Percentiles rank a stretch among this genome's conserved stretches.
Conservation (phyloP, 2,888 invertebrate genomes). For the Leptinotarsa rubiginosa region DNA sequence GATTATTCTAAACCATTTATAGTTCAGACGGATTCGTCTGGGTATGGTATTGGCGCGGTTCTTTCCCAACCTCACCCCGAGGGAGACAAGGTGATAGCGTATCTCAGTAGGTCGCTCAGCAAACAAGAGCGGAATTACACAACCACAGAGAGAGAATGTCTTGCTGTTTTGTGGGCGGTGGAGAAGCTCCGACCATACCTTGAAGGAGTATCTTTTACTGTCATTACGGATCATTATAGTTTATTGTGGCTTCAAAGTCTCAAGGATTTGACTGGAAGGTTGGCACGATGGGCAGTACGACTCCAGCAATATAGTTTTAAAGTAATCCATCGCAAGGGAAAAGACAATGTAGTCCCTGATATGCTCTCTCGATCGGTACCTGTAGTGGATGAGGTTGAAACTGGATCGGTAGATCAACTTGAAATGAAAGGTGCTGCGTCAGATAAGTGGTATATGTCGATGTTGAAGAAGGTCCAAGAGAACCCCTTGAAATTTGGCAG, state of each 20-base stretch:
- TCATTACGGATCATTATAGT: slow-evolving; percentile 41
- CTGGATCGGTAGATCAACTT: background rate
- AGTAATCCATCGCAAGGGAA: background rate
- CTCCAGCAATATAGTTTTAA: slow-evolving; percentile 34
- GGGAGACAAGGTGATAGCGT: slow-evolving; percentile 24
- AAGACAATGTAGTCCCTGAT: background rate
- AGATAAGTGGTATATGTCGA: slow-evolving; percentile 15
- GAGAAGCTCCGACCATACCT: slow-evolving; percentile 42
- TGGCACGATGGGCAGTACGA: slow-evolving; percentile 39
- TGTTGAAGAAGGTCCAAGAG: slow-evolving; percentile 7
- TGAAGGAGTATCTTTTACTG: slow-evolving; percentile 37
- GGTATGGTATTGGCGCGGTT: slow-evolving; percentile 29
- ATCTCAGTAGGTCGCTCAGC: slow-evolving; percentile 10
- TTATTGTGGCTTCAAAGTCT: slow-evolving; percentile 37
- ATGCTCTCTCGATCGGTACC: background rate
- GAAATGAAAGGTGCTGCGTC: too few species aligned
- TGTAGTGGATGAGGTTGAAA: background rate
- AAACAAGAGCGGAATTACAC: slow-evolving; percentile 21
- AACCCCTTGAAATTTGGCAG: slow-evolving; percentile 6
- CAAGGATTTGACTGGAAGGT: slow-evolving; percentile 32
- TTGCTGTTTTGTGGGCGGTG: slow-evolving; percentile 16
- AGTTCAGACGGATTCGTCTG: slow-evolving; percentile 26
- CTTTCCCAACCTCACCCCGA: slow-evolving; percentile 23
- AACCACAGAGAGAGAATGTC: background rate
- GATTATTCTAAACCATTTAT: slow-evolving; percentile 26